Percentiles rank a stretch among this genome's conserved stretches.
Conservation (phyloP, 2,888 invertebrate genomes). For the Leucophora obtusa region DNA sequence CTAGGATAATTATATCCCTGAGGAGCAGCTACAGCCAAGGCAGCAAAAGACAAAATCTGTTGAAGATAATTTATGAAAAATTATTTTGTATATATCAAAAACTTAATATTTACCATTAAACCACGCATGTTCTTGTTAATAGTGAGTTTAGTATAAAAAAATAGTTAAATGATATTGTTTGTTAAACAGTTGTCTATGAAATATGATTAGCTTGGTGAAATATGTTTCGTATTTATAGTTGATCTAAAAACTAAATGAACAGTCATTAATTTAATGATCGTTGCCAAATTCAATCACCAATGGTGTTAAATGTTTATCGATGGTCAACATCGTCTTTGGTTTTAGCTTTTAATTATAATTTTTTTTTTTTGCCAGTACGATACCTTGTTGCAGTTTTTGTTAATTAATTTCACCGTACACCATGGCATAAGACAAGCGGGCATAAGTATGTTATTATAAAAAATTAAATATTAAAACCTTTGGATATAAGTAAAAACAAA, state of each 20-base stretch:
- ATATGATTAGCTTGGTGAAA: conserved; percentile 22
- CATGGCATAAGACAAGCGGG: background rate
- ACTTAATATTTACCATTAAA: conserved; percentile 66
- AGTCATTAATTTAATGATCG: conserved; percentile 40
- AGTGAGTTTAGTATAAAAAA: conserved; percentile 22
- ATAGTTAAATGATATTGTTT: conserved; percentile 16
- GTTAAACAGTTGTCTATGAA: conserved; percentile 43
- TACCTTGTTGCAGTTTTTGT: background rate
- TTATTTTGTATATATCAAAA: background rate
- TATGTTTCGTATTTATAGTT: conserved; percentile 52
- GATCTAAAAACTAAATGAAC: conserved; percentile 55
- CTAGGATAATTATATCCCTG: conserved; percentile 65
- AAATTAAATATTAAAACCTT: no score
- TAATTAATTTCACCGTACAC: background rate
- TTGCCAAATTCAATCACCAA: conserved; percentile 43
- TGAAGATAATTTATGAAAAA: background rate
- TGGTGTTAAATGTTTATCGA: conserved; percentile 41
- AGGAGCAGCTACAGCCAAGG: conserved; percentile 60
- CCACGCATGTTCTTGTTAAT: conserved; percentile 67
- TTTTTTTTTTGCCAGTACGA: background rate
- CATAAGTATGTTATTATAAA: background rate
- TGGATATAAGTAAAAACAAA: no score
- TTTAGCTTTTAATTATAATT: background rate
- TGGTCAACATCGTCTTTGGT: background rate
- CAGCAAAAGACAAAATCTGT: conserved; percentile 63